Conservation (phyloP, 2,113 vertebrate species). For the Oryzias woworae region DNA sequence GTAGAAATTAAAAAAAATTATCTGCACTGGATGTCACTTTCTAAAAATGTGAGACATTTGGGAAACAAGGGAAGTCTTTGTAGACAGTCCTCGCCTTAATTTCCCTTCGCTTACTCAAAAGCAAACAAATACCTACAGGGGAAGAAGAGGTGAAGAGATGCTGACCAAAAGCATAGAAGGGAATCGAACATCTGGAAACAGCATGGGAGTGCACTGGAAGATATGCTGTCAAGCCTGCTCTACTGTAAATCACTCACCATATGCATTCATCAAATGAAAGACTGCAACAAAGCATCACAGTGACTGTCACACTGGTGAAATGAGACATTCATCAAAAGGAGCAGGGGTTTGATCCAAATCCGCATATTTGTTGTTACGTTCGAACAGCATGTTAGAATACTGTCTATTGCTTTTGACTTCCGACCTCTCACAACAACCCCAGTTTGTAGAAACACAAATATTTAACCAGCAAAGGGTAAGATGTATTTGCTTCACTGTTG, state of each 20-base stretch:
- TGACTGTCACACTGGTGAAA: neutral
- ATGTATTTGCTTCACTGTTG: too few relatives aligned
- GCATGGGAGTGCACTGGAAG: slow-evolving; percentile 29
- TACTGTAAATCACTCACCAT: too few relatives aligned
- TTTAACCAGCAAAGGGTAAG: too few relatives aligned
- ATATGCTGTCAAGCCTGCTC: too few relatives aligned
- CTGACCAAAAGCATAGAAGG: slow-evolving; percentile 50
- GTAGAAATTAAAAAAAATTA: slow-evolving; percentile 15
- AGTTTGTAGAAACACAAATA: too few relatives aligned
- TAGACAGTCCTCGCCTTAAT: slow-evolving; percentile 49
- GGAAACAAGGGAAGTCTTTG: slow-evolving; percentile 67
- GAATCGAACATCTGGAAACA: slow-evolving; percentile 25
- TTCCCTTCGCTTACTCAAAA: slow-evolving; percentile 44
- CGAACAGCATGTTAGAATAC: too few relatives aligned
- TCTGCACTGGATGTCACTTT: slow-evolving; percentile 20
- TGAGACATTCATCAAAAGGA: too few relatives aligned
- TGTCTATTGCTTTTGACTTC: too few relatives aligned
- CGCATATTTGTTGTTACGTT: too few relatives aligned
- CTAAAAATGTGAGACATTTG: slow-evolving; percentile 38
- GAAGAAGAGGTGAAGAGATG: slow-evolving; percentile 59
- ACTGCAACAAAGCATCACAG: neutral
- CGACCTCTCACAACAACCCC: too few relatives aligned
- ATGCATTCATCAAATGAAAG: too few relatives aligned
- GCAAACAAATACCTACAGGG: slow-evolving; percentile 67
- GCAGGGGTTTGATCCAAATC: too few relatives aligned